Percentiles rank a stretch among this genome's conserved stretches.
phyloP scores from a whole-genome alignment of 2,888 invertebrate genomes.

The Lasioglossum malachurum region DNA sequence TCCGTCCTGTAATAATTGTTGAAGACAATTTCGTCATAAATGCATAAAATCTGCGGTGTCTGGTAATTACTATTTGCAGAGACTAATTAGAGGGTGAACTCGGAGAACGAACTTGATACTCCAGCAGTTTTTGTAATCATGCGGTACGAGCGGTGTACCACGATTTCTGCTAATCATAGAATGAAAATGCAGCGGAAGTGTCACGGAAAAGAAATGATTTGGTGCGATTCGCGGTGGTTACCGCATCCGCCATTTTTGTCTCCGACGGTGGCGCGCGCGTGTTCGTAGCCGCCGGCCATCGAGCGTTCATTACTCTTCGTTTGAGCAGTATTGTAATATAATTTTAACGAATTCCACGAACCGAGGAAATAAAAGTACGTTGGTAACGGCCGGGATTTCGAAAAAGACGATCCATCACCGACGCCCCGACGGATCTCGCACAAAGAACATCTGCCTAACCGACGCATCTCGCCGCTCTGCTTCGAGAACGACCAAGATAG shows the following conservation, averaged over 20 bases:
- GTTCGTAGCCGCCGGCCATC: conserved; percentile 37
- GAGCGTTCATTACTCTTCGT: conserved; percentile 70
- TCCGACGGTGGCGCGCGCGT: conserved; percentile 17
- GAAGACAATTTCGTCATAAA: too few species aligned
- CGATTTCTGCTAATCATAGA: neutral
- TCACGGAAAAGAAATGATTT: neutral
- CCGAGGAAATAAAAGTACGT: conserved; percentile 61
- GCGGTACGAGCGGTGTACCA: too few species aligned
- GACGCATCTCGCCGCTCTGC: conserved; percentile 31
- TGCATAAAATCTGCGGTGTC: too few species aligned
- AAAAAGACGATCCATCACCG: conserved; percentile 72
- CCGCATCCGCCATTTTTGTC: neutral
- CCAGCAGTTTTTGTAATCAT: too few species aligned
- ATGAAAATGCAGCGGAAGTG: neutral
- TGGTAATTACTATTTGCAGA: too few species aligned
- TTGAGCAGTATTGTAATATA: conserved; percentile 71
- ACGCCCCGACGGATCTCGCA: conserved; percentile 67
- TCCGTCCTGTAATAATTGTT: too few species aligned
- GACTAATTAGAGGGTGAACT: too few species aligned
- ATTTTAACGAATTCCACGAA: conserved; percentile 69
- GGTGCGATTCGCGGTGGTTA: neutral
- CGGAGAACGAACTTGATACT: too few species aligned
- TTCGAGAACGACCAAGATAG: neutral
- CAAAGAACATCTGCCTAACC: conserved; percentile 69
- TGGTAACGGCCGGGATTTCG: conserved; percentile 60